A percentile compares a stretch with the other conserved stretches of the same genome.
These are phyloP conservation scores for Channallabes apus DNA, from an alignment of 2,797 vertebrate species.

Conservation along the genomic window DNA sequence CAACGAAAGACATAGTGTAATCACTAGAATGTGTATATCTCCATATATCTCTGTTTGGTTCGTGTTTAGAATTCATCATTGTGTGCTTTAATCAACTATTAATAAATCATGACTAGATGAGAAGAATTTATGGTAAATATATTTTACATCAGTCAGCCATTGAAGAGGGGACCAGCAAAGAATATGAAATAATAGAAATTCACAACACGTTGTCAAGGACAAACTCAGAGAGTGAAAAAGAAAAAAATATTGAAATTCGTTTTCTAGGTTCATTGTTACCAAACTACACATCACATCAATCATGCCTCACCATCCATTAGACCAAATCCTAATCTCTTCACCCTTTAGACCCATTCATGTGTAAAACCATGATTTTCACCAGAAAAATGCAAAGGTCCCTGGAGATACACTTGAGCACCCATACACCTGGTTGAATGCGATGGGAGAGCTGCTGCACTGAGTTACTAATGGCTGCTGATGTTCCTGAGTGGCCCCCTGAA, in stretches of 20 bases:
- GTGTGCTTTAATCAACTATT: constrained; percentile 36
- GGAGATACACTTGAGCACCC: constrained; percentile 21
- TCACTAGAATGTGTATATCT: constrained; percentile 32
- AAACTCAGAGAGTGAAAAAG: background rate
- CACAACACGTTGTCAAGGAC: background rate
- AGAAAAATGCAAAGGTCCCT: constrained; percentile 7
- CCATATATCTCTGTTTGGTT: constrained; percentile 17
- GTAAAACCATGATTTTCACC: constrained; percentile 32
- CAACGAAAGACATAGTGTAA: constrained; percentile 10
- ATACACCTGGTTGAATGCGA: constrained; percentile 34
- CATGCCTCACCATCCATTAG: constrained; percentile 15
- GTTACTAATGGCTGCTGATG: constrained; percentile 52
- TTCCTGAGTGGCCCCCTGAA: constrained; percentile 18
- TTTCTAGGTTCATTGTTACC: background rate
- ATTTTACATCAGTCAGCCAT: constrained; percentile 32
- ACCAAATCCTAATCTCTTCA: constrained; percentile 26
- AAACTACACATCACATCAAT: constrained; percentile 24
- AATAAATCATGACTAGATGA: constrained; percentile 41
- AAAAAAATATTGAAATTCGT: background rate
- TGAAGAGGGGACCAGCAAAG: constrained; percentile 10
- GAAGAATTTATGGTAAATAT: constrained; percentile 29
- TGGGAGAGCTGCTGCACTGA: constrained; percentile 38
- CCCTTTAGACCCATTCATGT: background rate
- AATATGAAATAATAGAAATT: constrained; percentile 24
- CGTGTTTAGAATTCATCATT: constrained; percentile 26